A percentile compares a stretch with the other conserved stretches of the same genome.
Evolutionary conservation across 2,113 vertebrate species (phyloP).

Genomic region (Plecotus auritus): DNA sequence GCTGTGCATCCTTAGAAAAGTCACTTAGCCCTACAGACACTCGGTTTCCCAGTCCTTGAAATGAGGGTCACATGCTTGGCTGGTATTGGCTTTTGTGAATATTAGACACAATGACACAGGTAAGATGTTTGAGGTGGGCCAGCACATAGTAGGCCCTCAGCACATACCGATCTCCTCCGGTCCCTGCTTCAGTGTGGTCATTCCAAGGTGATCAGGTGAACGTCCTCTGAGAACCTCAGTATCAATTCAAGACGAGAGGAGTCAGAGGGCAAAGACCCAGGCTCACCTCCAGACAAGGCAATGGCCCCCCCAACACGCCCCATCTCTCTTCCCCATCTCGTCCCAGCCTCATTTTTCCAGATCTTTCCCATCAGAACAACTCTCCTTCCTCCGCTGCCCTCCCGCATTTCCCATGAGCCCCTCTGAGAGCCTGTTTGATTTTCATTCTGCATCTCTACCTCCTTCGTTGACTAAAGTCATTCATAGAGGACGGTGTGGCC

Average conservation of each 20-base stretch:
- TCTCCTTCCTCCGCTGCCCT: not conserved
- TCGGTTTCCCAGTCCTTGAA: not conserved
- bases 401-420: not conserved
- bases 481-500: not conserved
- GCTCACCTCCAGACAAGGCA: not conserved
- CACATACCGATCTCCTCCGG: accelerated
- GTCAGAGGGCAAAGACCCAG: not conserved
- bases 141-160: not conserved
- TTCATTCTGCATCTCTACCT: not conserved
- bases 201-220: not conserved
- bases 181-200: not conserved
- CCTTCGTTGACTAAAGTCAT: not conserved
- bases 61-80: not conserved
- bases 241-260: not conserved
- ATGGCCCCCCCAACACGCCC: accelerated
- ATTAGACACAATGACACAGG: not conserved
- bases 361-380: not conserved
- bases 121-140: accelerated
- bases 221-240: not conserved
- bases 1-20: not conserved
- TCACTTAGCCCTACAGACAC: not conserved
- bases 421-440: not conserved
- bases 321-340: accelerated
- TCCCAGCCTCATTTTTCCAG: not conserved
- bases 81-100: not conserved